phyloP scores from a whole-genome alignment of 2,888 invertebrate species.

The Philereme vetulata region DNA sequence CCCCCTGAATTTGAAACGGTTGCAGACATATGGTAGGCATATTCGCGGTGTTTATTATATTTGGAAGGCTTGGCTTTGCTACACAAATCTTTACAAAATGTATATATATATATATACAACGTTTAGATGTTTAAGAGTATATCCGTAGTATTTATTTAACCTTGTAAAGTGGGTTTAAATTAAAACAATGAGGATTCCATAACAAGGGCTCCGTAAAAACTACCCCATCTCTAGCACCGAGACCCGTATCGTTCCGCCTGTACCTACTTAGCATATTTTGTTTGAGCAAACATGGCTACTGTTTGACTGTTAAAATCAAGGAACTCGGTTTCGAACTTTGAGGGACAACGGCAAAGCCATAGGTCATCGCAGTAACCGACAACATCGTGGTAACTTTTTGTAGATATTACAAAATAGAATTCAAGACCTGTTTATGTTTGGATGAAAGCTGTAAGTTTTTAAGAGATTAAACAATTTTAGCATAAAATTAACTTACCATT shows the following conservation, averaged over 20 bases:
- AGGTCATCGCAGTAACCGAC: conserved; percentile 47
- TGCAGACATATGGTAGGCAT: no score
- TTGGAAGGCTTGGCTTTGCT: no score
- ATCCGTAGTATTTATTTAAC: no score
- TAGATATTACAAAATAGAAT: no score
- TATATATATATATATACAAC: no score
- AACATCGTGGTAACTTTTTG: not conserved
- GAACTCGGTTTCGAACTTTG: conserved; percentile 63
- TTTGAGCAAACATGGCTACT: conserved; percentile 76
- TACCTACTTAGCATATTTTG: conserved; percentile 82
- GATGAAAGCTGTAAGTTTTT: not conserved
- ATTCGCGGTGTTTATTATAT: no score
- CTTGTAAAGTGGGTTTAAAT: no score
- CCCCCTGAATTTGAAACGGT: no score
- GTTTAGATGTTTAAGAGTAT: no score
- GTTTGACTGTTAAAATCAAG: conserved; percentile 81
- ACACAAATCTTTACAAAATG: no score
- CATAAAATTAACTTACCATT: conserved; percentile 5
- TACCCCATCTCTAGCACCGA: conserved; percentile 25
- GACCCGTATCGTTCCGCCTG: conserved; percentile 73
- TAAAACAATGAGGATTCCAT: no score
- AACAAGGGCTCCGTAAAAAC: conserved; percentile 1
- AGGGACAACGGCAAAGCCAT: conserved; percentile 55
- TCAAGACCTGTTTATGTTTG: no score
- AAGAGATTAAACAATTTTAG: not conserved